Base-by-base conservation (phyloP, 2,113 vertebrate genomes). In the Perca fluviatilis region DNA sequence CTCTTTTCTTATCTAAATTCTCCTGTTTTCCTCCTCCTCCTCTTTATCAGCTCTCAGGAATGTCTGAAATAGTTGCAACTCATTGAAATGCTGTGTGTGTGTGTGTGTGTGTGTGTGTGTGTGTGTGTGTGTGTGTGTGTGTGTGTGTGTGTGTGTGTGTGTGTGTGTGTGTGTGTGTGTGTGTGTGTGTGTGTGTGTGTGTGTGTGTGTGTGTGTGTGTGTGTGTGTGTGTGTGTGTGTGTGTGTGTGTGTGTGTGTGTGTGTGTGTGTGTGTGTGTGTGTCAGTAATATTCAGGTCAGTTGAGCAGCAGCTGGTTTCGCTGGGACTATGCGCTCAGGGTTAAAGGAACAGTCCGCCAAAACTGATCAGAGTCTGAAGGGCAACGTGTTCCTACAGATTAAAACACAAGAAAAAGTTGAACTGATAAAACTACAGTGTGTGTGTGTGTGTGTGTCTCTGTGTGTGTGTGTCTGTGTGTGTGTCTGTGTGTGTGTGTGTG, bases 11-110 rank as follows among this genome's bases (percentile, higher is more conserved):
- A 21, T 54, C 51, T n/a, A 11, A 40, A 0, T 54, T 65, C 46
- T 50, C 25, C 0, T 40, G 40, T 40, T 40, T 40, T 25, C 49
- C 47, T 73, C 73, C 76, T 88, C 67, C 54, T 87, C 51, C 23
- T 0, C 0, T 15, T 77, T 90, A 87, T 90, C 85, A 83, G 62
- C 49, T 85, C 83, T 70, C 7, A 80, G 80, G 83, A 90, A 88
- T 87, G 53, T 81, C 65, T 74, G 54, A 1, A 70, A 80, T 78
- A 67, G 13, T 89, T 89, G 80, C 82, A 63, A 75, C 67, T 83
- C 56, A 79, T 72, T 54, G 70, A 72, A 68, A n/a, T 33, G n/a
- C n/a, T 50, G 51, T n/a, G 18, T 21, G 54, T 57, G 51, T n/a
- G 18, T 21, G 54, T 25, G 54, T 57, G 54, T 56, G 54, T 56